Evolutionary conservation across 2,113 vertebrate species (phyloP).

Genomic region (Spermophilus dauricus): DNA sequence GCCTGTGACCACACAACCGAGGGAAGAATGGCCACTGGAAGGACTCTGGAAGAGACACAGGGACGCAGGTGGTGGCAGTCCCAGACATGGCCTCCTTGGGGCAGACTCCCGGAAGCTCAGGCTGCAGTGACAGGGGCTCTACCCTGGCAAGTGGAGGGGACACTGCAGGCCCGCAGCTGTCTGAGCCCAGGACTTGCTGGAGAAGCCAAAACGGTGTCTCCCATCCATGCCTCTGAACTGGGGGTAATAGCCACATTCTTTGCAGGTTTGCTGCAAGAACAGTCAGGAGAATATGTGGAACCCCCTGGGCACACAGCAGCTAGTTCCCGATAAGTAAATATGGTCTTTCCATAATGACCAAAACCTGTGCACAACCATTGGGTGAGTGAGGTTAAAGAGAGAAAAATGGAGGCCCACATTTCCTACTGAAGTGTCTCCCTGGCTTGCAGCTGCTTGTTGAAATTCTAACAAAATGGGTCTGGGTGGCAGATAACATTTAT

Average conservation of each 20-base stretch:
- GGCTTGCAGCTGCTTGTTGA: not conserved
- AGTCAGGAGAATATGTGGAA: not conserved
- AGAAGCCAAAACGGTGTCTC: not conserved
- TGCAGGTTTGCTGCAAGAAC: not conserved
- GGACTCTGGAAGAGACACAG: not conserved
- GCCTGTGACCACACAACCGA: not conserved
- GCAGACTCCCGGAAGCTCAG: not conserved
- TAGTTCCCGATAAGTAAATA: not conserved
- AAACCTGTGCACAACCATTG: not conserved
- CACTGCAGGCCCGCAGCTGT: too few relatives aligned
- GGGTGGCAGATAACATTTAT: not conserved
- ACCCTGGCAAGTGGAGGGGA: rapidly evolving
- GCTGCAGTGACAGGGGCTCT: not conserved
- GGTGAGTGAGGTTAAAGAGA: not conserved
- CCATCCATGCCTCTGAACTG: not conserved
- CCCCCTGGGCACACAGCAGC: not conserved
- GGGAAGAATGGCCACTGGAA: not conserved
- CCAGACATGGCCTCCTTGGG: not conserved
- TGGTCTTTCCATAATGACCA: not conserved
- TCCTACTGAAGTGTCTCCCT: not conserved
- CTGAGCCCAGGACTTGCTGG: not conserved
- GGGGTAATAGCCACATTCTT: not conserved
- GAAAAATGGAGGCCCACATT: not conserved
- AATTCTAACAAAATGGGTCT: not conserved
- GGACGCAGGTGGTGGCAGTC: not conserved